phyloP scores from a whole-genome alignment of 2,797 vertebrate genomes.

The Nyctalus aviator region DNA sequence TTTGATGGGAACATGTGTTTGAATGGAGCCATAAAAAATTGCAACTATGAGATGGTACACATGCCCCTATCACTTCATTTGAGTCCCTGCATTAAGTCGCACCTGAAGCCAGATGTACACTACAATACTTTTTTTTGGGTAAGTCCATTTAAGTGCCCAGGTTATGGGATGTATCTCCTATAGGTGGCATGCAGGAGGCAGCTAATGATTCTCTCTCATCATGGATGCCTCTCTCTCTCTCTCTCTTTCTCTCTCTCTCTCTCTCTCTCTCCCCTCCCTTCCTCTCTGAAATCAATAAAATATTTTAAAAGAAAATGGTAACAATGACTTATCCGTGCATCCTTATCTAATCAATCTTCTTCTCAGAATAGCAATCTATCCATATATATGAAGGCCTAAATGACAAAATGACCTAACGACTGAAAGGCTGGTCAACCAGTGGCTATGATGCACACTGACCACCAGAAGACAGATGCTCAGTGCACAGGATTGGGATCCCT shows the following conservation, averaged over 20 bases:
- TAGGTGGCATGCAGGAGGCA: too few relatives aligned
- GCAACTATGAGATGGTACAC: neutral
- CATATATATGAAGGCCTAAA: too few relatives aligned
- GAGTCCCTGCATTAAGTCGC: neutral
- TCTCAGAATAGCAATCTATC: neutral
- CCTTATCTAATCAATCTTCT: neutral
- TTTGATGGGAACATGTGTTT: neutral
- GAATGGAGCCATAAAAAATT: neutral
- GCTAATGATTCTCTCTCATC: too few relatives aligned
- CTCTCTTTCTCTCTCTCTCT: too few relatives aligned
- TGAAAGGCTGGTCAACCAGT: too few relatives aligned
- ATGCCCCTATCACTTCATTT: neutral
- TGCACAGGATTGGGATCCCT: too few relatives aligned
- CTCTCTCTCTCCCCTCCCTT: too few relatives aligned
- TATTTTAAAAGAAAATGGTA: neutral
- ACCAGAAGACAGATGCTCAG: too few relatives aligned
- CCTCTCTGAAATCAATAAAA: neutral
- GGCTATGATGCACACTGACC: too few relatives aligned
- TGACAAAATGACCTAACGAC: too few relatives aligned
- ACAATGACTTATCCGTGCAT: neutral
- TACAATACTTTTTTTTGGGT: neutral
- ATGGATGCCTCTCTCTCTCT: too few relatives aligned
- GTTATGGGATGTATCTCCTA: too few relatives aligned
- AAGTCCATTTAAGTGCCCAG: neutral
- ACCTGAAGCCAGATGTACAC: neutral